Evolutionary conservation across 1,140 invertebrate species (phyloP), one percentile per base, ranked within the genome.

Genomic region (Leucophenga varia): DNA sequence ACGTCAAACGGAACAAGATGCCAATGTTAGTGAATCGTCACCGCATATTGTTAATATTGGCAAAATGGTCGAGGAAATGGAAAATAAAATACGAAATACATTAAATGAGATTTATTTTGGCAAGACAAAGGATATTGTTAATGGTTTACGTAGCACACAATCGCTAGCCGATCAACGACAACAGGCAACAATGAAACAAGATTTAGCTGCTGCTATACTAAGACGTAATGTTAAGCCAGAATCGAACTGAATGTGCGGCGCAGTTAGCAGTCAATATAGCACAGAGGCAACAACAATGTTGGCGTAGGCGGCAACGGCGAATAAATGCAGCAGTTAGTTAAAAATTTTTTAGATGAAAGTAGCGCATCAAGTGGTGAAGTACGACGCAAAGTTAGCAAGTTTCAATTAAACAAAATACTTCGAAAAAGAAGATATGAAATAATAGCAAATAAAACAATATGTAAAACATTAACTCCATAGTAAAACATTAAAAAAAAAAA

Each of bases 41-140:
- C 93, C 96, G 7, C 97, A 99, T 76, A 97, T 99, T 75, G 95
- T 90, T 18, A 99, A 99, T 76, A 99, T 99, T 70, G 97, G 97
- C 12, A 84, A 87, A 52, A 87, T 91, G 87, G 91, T 94, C 0
- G 90, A 98, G 79, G 97, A 99, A 60, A 97, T 98, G 94, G 97
- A 99, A 74, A 99, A 98, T 76, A 99, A 98, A 84, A 99, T 99
- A 67, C 84, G 97, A 55, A 95, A 93, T 70, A 98, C 95, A 1
- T 79, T 99, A 41, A 98, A 98, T 74, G 94, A 98, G 79, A 98
- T 99, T 57, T 99, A 99, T 78, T 99, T 99, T 81, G 93, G 95
- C 60, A 99, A 99, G 81, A 99, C 96, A 12, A 94, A 93, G 75
- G 94, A 98, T 77, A 98, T 99, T 72, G 93, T 99, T 12, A 97